These are phyloP conservation scores for Copidosoma aretas DNA, from an alignment of 2,888 invertebrate genomes.

Conservation along the genomic window DNA sequence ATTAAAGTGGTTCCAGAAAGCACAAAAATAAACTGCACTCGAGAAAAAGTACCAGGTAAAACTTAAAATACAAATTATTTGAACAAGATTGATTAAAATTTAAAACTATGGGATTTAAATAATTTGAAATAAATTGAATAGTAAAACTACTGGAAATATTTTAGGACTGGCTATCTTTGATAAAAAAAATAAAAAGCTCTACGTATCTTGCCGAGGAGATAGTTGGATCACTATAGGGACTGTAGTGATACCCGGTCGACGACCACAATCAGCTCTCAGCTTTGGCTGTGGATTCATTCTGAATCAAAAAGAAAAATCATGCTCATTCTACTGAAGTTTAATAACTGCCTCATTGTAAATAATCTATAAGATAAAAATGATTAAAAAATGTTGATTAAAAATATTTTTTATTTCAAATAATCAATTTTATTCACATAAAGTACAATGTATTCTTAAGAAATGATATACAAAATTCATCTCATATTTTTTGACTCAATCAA, in stretches of 20 bases:
- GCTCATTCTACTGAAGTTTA: conserved; percentile 44
- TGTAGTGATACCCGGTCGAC: conserved; percentile 73
- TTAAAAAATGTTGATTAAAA: background rate
- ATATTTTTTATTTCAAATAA: conserved; percentile 3
- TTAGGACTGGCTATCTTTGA: conserved; percentile 72
- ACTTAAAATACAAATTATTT: conserved; percentile 4
- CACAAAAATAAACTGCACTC: conserved; percentile 2
- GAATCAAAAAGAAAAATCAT: conserved; percentile 63
- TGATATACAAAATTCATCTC: conserved; percentile 39
- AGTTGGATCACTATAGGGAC: conserved; percentile 71
- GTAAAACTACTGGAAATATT: conserved; percentile 41
- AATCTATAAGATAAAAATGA: background rate
- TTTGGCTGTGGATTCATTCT: conserved; percentile 88
- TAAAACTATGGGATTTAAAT: too few species aligned
- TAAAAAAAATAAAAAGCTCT: conserved; percentile 66
- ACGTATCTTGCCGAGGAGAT: conserved; percentile 72
- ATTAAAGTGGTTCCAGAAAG: conserved; percentile 57
- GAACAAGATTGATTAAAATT: conserved; percentile 2
- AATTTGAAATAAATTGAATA: background rate
- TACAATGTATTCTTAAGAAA: conserved; percentile 38
- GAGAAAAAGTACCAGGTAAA: conserved; percentile 51
- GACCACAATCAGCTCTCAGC: conserved; percentile 77
- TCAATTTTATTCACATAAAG: conserved; percentile 36
- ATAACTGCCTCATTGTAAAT: conserved; percentile 1
- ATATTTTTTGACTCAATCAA: conserved; percentile 33